Conservation (phyloP, 1,140 invertebrate genomes). For the Goniozus legneri region DNA sequence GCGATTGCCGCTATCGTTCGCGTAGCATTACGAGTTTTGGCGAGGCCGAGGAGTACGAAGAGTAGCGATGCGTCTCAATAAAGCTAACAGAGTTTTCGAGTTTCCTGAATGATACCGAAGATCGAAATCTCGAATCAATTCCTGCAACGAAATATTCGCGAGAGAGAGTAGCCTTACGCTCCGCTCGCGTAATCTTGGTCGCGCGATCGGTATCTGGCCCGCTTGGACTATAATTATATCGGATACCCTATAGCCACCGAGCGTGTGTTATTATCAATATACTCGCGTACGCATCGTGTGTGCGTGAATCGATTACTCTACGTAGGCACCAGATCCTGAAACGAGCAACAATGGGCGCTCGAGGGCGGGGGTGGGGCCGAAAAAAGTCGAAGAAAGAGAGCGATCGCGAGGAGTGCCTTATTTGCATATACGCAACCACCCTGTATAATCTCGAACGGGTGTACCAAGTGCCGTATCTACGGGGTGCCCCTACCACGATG, state of each 20-base stretch:
- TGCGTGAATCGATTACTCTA: not conserved
- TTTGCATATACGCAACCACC: constrained; percentile 47
- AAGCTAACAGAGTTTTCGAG: too few relatives aligned
- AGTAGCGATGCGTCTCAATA: too few relatives aligned
- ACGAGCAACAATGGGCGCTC: constrained; percentile 43
- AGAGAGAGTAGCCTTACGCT: constrained; percentile 18
- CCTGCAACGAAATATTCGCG: too few relatives aligned
- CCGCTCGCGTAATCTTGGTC: constrained; percentile 24
- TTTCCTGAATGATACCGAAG: too few relatives aligned
- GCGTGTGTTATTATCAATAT: constrained; percentile 46
- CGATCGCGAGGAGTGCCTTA: constrained; percentile 33
- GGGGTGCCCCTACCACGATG: constrained; percentile 16
- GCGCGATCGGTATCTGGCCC: constrained; percentile 32
- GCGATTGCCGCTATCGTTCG: too few relatives aligned
- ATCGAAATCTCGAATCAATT: too few relatives aligned
- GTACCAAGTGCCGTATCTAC: constrained; percentile 25
- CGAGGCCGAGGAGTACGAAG: too few relatives aligned
- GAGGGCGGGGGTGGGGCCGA: constrained; percentile 48
- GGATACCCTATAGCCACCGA: constrained; percentile 41
- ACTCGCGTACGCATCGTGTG: constrained; percentile 25
- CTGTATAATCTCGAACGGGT: constrained; percentile 36
- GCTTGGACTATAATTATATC: constrained; percentile 44
- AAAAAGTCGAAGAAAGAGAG: constrained; percentile 28
- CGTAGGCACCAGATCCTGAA: not conserved
- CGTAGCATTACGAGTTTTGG: too few relatives aligned